These are phyloP conservation scores for Urocolius indicus DNA, from an alignment of 2,113 vertebrate species.

Conservation along the genomic window DNA sequence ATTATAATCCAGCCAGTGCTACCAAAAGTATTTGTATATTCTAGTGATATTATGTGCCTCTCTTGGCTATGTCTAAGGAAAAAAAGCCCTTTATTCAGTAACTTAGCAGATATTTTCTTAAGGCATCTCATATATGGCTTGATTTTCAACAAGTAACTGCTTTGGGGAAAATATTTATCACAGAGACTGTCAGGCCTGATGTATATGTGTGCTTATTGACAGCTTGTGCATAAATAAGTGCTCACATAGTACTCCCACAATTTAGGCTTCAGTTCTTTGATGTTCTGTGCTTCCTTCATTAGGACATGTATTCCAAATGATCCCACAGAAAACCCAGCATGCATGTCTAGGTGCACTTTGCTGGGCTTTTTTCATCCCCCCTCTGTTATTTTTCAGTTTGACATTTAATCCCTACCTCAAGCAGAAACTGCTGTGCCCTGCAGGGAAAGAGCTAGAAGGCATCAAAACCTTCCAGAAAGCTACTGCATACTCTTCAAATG, in stretches of 20 bases:
- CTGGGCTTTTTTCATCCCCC: accelerated
- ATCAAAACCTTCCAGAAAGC: not conserved
- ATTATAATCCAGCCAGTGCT: not conserved
- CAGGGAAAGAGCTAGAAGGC: not conserved
- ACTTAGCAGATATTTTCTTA: not conserved
- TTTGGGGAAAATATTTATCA: not conserved
- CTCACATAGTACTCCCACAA: not conserved
- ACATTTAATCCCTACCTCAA: not conserved
- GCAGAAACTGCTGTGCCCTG: not conserved
- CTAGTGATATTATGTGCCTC: not conserved
- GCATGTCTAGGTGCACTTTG: not conserved
- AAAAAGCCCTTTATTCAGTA: not conserved
- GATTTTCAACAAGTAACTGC: not conserved
- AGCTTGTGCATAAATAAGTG: not conserved
- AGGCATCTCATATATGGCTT: not conserved
- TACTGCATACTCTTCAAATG: not conserved
- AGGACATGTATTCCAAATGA: not conserved
- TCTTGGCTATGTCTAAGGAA: not conserved
- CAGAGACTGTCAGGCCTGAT: not conserved
- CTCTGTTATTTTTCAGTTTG: not conserved
- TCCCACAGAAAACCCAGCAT: not conserved
- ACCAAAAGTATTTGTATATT: not conserved
- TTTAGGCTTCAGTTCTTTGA: not conserved
- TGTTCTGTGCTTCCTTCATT: not conserved
- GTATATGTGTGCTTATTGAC: not conserved